Base-by-base conservation (phyloP, 2,888 invertebrate genomes). In the Chydorus sphaericus region DNA sequence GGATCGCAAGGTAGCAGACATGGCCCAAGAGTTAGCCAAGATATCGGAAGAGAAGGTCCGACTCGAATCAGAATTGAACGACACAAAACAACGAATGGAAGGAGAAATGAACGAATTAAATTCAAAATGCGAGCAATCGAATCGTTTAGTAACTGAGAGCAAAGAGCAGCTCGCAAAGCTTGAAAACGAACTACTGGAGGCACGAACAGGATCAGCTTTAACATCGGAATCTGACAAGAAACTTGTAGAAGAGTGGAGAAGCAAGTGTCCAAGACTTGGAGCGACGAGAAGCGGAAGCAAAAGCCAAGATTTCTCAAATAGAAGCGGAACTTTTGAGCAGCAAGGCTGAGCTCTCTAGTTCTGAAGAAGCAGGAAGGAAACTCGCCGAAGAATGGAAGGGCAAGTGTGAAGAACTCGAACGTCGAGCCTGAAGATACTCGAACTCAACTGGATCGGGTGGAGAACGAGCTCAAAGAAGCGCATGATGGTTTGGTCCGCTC, bases 201-300 rank as follows among this genome's bases (percentile, higher is more conserved):
- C n/a, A n/a, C 20, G 39, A 16, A 10, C 18, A 3, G 39, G 20
- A 10, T 20, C 4, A 1, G 73, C 75, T 62, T 71, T 72, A 20
- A 76, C 78, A 48, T 79, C 80, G 59, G 60, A 61, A 18, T 48
- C 16, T 18, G 30, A 28, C 23, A 44, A 39, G 10, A 37, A 63
- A 30, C 20, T 30, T 16, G 50, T 71, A 63, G 74, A 74, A 14
- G 72, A 14, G 33, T 10, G 33, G 14, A 33, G 8, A 14, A 33
- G 33, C 8, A 8, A 33, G 8, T 10, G 33, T 33, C 14, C 8
- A 14, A 44, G 11, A 14, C n/a, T 44, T 44, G 44, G 26, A 26
- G 18, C 44, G 14, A 14, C 23, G 30, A 51, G n/a, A 23, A n/a
- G n/a, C 29, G 6, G 30, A 51, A 30, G 31, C 31, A 2, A 14